Evolutionary conservation across 2,888 invertebrate genomes (phyloP), one percentile per base, ranked within the genome.

Genomic region (Leptura quadrifasciata): DNA sequence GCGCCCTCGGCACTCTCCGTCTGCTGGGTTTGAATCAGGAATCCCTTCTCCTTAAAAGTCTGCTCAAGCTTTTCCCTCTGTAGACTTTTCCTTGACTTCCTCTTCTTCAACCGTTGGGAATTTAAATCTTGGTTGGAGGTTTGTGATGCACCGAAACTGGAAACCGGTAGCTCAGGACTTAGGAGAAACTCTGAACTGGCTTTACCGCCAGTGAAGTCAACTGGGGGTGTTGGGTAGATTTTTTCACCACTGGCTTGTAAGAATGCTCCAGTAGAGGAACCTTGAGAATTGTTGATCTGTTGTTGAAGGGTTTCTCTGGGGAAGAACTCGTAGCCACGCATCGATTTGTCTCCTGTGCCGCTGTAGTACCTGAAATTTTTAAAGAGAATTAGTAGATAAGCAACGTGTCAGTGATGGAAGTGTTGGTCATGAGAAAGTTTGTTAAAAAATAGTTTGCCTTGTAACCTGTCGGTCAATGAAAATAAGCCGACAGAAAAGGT

Each of bases 41-140:
- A 97, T 0, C 97, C 97, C 85, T 97, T 97, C 86, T 97, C 97
- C 84, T 96, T 96, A 87, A 97, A 97, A 0, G 97, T 97, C 88
- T 96, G 96, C 88, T 97, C 97, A 8, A 97, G 90, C 86, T 96
- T 96, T 85, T 97, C 96, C 24, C 97, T 90, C 83, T 96, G 96
- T 31, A 96, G 88, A n/a, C 95, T 95, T 85, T 96, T 95, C 57
- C 95, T 90, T 0, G 95, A 94, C 85, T 96, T 95, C 60, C 95
- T 90, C 85, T 95, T 95, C 72, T 90, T 88, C 70, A 91, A 91
- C 57, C 79, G 79, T 24, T 80, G 74, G 17, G 72, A 73, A 60
- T 77, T 77, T 54, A 54, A 77, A 47, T 90, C 90, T n/a, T 81
- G 76, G 24, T 63, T 80, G 21, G 82, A 69, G 24, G 85, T 84